Conservation (phyloP, 1,140 invertebrate genomes). For the Drosophila pruinosa region DNA sequence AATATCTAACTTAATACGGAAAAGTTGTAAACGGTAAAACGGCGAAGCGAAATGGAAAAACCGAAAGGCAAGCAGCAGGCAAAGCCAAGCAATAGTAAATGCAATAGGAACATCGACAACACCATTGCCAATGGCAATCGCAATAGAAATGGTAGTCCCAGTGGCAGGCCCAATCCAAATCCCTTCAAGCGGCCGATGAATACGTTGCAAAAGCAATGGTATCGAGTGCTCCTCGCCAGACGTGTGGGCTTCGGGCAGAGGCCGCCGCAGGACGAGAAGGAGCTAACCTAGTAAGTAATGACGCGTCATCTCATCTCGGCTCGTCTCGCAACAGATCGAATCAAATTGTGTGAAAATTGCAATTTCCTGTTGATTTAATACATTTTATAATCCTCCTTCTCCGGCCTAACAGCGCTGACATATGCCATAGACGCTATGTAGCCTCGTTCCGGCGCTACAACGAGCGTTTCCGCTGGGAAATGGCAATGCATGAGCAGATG, state of each 20-base stretch:
- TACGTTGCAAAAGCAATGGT: constrained; percentile 79
- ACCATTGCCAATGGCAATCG: neutral
- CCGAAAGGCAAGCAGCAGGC: constrained; percentile 44
- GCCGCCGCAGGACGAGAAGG: constrained; percentile 55
- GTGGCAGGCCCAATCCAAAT: constrained; percentile 39
- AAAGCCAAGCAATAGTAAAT: neutral
- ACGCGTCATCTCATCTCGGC: neutral
- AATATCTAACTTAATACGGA: constrained; percentile 66
- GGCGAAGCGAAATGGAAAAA: constrained; percentile 61
- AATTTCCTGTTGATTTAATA: constrained; percentile 80
- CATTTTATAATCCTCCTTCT: constrained; percentile 45
- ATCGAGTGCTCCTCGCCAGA: constrained; percentile 71
- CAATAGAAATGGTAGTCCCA: neutral
- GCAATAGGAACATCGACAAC: neutral
- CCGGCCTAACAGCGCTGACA: constrained; percentile 48
- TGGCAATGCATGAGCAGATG: constrained; percentile 77
- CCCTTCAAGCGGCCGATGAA: constrained; percentile 82
- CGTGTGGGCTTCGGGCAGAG: constrained; percentile 69
- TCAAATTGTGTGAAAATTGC: constrained; percentile 79
- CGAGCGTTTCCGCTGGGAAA: constrained; percentile 75
- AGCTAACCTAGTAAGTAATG: constrained; percentile 65
- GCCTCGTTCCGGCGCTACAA: constrained; percentile 76
- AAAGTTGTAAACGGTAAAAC: constrained; percentile 61
- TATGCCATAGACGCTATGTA: constrained; percentile 73
- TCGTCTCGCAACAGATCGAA: constrained; percentile 43